Evolutionary conservation across 2,113 vertebrate species (phyloP).

Genomic region (Macheiramphus alcinus): DNA sequence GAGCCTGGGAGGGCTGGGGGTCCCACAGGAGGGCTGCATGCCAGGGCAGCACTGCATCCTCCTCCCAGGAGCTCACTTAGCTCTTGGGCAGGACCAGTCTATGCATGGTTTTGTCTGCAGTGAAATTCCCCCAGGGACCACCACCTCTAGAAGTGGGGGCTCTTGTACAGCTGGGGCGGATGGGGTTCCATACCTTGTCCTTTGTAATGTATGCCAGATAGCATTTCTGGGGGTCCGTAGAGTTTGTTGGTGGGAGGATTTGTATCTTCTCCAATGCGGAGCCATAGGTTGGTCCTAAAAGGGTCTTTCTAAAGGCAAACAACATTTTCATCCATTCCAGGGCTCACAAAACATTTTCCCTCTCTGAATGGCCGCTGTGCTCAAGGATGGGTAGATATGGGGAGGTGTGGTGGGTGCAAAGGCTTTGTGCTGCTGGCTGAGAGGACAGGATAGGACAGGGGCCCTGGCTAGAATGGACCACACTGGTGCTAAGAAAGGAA

Average conservation of each 20-base stretch:
- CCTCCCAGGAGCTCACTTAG: neutral
- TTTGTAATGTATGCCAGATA: slow-evolving; percentile 86
- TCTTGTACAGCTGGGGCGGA: neutral
- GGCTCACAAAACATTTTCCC: neutral
- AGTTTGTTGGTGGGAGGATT: slow-evolving; percentile 70
- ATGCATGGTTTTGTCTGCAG: neutral
- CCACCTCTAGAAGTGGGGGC: neutral
- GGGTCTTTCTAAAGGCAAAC: slow-evolving; percentile 79
- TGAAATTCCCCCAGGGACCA: neutral
- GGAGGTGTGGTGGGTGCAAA: neutral
- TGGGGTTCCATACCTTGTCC: slow-evolving; percentile 79
- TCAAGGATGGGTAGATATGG: neutral
- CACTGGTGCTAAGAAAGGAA: neutral
- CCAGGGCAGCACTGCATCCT: neutral
- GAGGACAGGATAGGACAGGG: neutral
- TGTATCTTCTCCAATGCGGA: slow-evolving; percentile 83
- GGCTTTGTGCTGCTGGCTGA: neutral
- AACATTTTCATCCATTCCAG: neutral
- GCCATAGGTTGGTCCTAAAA: slow-evolving; percentile 83
- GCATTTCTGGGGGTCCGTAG: slow-evolving; percentile 40
- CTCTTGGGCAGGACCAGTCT: neutral
- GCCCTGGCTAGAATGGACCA: neutral
- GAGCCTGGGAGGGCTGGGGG: neutral
- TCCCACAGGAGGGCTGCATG: fast-evolving
- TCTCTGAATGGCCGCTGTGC: neutral